Evolutionary conservation across 2,888 invertebrate species (phyloP).

Genomic region (Macrophya annulata): DNA sequence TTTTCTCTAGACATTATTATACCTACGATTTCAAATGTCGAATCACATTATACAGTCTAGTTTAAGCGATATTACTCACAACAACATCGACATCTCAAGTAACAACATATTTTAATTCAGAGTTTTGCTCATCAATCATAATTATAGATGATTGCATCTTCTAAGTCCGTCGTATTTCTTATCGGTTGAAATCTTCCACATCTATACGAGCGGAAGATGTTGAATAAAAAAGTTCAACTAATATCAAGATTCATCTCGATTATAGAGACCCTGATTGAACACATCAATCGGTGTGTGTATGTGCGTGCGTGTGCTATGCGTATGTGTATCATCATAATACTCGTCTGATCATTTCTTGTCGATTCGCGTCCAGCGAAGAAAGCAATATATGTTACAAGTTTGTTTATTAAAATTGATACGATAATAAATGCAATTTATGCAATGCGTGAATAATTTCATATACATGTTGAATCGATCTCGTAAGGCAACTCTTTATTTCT

Average conservation of each 20-base stretch:
- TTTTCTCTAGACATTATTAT: not conserved
- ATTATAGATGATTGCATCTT: not conserved
- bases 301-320: not conserved
- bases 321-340: not conserved
- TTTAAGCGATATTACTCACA: not conserved
- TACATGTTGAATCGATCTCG: not conserved
- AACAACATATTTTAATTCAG: not conserved
- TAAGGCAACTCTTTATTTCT: not conserved
- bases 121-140: not conserved
- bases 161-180: not conserved
- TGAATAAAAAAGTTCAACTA: too few species aligned
- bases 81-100: too few species aligned
- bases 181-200: not conserved
- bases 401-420: conserved; percentile 10
- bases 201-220: too few species aligned
- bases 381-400: not conserved
- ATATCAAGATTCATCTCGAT: not conserved
- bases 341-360: not conserved
- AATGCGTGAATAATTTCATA: not conserved
- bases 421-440: not conserved
- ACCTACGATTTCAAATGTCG: not conserved
- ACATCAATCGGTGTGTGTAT: not conserved
- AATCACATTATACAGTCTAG: not conserved
- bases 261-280: not conserved
- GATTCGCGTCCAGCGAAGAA: not conserved